A percentile compares a stretch with the other conserved stretches of the same genome.
phyloP scores from a whole-genome alignment of 2,113 vertebrate genomes.

The Anoplopoma fimbria region DNA sequence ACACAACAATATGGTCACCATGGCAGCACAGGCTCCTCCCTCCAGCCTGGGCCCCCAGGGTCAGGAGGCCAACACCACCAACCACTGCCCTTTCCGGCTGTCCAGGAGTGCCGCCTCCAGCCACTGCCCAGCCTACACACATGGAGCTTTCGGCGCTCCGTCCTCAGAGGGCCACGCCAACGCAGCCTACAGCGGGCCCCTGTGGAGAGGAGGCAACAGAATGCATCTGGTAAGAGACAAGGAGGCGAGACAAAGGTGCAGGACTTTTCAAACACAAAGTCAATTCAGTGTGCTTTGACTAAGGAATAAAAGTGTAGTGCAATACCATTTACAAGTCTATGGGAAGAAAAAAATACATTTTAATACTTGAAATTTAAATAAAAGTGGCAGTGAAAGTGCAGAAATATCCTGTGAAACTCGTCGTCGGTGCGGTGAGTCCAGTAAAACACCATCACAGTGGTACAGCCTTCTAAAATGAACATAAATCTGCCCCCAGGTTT shows the following conservation, averaged over 20 bases:
- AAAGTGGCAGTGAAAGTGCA: neutral
- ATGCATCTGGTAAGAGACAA: slow-evolving; percentile 91
- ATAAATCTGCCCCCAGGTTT: slow-evolving; percentile 84
- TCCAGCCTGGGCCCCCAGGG: slow-evolving; percentile 70
- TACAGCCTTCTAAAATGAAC: neutral
- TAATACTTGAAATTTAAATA: neutral
- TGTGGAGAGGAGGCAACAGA: slow-evolving; percentile 87
- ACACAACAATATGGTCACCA: slow-evolving; percentile 76
- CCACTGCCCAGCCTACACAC: slow-evolving; percentile 84
- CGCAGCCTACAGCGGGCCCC: slow-evolving; percentile 34
- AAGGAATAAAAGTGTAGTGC: neutral
- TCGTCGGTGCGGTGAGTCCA: neutral
- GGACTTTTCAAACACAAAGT: too few relatives aligned
- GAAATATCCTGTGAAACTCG: too few relatives aligned
- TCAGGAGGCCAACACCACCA: slow-evolving; percentile 43
- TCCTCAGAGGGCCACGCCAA: slow-evolving; percentile 16
- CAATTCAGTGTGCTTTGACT: neutral
- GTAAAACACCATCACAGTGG: neutral
- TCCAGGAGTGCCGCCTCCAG: slow-evolving; percentile 76
- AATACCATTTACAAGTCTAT: neutral
- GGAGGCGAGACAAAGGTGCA: neutral
- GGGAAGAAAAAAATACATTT: neutral
- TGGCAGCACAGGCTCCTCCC: slow-evolving; percentile 69
- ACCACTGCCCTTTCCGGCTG: slow-evolving; percentile 85
- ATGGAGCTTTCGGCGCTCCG: slow-evolving; percentile 58